These are phyloP conservation scores for Rhamphomyia laevipes DNA, from an alignment of 2,888 invertebrate species.

Conservation along the genomic window DNA sequence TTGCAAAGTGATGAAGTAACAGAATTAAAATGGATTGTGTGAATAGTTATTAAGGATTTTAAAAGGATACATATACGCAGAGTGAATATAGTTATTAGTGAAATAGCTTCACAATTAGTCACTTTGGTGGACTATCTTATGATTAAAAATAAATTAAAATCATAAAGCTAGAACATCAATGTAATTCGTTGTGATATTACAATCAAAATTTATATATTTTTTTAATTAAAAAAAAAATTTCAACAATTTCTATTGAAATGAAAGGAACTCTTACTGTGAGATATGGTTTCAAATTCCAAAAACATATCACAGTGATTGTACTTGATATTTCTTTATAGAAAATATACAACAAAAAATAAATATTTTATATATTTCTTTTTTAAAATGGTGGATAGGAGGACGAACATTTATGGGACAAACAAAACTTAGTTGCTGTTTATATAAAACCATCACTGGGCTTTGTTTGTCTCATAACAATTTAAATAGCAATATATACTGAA, in stretches of 20 bases:
- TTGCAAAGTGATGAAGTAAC: too few species aligned
- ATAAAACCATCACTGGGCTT: constrained; percentile 38
- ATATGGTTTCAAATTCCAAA: constrained; percentile 4
- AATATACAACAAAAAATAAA: too few species aligned
- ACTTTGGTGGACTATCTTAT: constrained; percentile 36
- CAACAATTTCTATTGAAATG: constrained; percentile 5
- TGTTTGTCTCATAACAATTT: constrained; percentile 34
- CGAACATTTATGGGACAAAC: constrained; percentile 34
- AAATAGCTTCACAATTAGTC: constrained; percentile 22
- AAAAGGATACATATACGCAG: too few species aligned
- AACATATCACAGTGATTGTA: constrained; percentile 18
- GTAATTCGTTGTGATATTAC: constrained; percentile 22
- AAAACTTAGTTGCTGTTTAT: constrained; percentile 24
- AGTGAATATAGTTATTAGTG: neutral
- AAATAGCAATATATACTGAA: constrained; percentile 45
- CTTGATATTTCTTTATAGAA: constrained; percentile 11
- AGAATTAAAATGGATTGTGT: too few species aligned
- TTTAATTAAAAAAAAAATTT: neutral
- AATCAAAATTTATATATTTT: neutral
- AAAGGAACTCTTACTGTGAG: constrained; percentile 18
- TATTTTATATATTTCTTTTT: too few species aligned
- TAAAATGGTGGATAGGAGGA: too few species aligned
- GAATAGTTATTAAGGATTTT: too few species aligned
- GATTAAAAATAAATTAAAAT: constrained; percentile 23
- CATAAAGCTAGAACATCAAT: constrained; percentile 39